phyloP scores from a whole-genome alignment of 2,888 invertebrate genomes.

The Leptarthrus brevirostris region DNA sequence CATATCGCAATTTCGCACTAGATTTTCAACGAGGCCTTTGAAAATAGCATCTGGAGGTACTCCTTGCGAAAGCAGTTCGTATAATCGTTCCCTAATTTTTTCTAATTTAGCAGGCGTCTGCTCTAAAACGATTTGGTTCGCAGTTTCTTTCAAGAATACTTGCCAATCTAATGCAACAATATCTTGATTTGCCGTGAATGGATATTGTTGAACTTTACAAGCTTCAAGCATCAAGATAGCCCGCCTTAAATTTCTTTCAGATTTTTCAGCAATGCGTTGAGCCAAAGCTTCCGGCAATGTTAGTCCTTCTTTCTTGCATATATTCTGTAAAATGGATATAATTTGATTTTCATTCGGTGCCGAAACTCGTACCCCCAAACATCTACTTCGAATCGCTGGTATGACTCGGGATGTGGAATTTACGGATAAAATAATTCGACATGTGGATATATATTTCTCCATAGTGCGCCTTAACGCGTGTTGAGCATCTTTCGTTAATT shows the following conservation, averaged over 20 bases:
- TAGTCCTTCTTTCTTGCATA: slow-evolving; percentile 84
- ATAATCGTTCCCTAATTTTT: slow-evolving; percentile 87
- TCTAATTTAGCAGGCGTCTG: slow-evolving; percentile 87
- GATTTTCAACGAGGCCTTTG: slow-evolving; percentile 83
- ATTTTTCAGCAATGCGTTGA: slow-evolving; percentile 78
- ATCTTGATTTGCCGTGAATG: slow-evolving; percentile 81
- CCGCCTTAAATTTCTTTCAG: slow-evolving; percentile 89
- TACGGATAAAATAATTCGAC: slow-evolving; percentile 92
- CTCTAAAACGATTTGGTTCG: slow-evolving; percentile 84
- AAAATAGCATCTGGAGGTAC: slow-evolving; percentile 95
- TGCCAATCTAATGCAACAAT: slow-evolving; percentile 95
- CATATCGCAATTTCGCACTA: slow-evolving; percentile 91
- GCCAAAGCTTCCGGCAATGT: slow-evolving; percentile 81
- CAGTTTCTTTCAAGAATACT: slow-evolving; percentile 85
- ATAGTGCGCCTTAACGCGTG: slow-evolving; percentile 97
- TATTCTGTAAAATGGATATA: slow-evolving; percentile 70
- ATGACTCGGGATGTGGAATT: slow-evolving; percentile 96
- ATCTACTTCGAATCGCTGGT: slow-evolving; percentile 96
- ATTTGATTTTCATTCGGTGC: slow-evolving; percentile 88
- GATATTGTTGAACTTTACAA: slow-evolving; percentile 91
- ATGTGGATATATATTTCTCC: slow-evolving; percentile 98
- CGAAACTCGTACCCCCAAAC: slow-evolving; percentile 90
- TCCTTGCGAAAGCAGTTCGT: slow-evolving; percentile 93
- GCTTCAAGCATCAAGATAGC: slow-evolving; percentile 95
- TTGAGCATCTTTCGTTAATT: slow-evolving; percentile 96